These are phyloP conservation scores for Pygoscelis adeliae DNA, from an alignment of 2,113 vertebrate species.

Conservation along the genomic window DNA sequence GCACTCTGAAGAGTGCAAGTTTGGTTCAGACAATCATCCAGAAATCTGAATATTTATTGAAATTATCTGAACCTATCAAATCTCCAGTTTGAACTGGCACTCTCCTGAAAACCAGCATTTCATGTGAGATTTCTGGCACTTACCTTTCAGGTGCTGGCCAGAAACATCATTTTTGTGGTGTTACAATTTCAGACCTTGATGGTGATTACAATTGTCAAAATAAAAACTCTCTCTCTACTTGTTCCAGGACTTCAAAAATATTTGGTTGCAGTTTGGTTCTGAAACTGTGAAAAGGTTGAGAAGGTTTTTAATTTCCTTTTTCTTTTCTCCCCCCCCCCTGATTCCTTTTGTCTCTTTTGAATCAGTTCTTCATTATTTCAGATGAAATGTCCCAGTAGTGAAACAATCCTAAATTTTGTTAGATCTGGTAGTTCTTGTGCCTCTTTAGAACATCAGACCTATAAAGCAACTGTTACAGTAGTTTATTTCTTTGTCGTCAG, in stretches of 20 bases:
- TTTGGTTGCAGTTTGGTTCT: constrained; percentile 16
- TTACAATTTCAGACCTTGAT: constrained; percentile 32
- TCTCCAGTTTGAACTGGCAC: constrained; percentile 37
- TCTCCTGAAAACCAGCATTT: constrained; percentile 42
- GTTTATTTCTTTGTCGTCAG: constrained; percentile 40
- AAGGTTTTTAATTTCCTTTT: background rate
- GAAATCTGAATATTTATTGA: constrained; percentile 34
- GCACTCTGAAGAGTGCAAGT: constrained; percentile 7
- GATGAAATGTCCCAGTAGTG: background rate
- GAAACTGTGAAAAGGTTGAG: background rate
- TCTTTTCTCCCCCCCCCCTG: accelerated
- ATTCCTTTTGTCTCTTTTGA: background rate
- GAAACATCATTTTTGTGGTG: constrained; percentile 63
- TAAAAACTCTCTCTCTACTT: constrained; percentile 14
- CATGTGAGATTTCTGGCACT: constrained; percentile 47
- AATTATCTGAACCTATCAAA: constrained; percentile 35
- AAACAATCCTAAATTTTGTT: background rate
- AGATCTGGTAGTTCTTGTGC: background rate
- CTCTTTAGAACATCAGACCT: background rate
- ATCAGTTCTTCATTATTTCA: background rate
- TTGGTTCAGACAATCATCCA: constrained; percentile 18
- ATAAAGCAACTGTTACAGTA: constrained; percentile 49
- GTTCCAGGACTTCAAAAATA: constrained; percentile 2
- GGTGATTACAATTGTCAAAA: constrained; percentile 8
- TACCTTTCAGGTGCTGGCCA: constrained; percentile 24